Base-by-base conservation (phyloP, 2,888 invertebrate genomes). In the Melieria crassipennis region DNA sequence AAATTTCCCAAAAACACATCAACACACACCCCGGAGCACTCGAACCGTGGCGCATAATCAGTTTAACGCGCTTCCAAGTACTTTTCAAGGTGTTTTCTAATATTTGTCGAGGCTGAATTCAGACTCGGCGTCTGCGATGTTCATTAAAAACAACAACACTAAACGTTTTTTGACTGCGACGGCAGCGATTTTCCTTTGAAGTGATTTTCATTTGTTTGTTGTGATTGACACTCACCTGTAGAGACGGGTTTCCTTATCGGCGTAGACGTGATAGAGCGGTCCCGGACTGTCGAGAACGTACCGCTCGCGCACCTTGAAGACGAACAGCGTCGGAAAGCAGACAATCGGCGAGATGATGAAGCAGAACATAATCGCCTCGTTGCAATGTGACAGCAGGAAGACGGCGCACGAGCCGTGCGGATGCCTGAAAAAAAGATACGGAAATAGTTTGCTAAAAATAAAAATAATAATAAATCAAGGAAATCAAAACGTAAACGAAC, bases 241-340 rank as follows among this genome's bases (percentile, higher is more conserved):
- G 42, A 87, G 75, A 69, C 78, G 76, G 5, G 87, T 85, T 62
- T 84, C 79, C 73, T 84, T 83, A 52, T 84, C 80, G 42, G 85
- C 84, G 65, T 84, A 82, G 30, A 85, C 85, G 74, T 84, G 84
- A 65, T 84, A 85, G 75, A 86, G 78, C 62, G 79, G 80, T 67
- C 79, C 81, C 13, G 66, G 70, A 69, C 80, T 82, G 66, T 81
- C 82, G 52, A 80, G 76, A 80, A 88, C 72, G 70, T 79, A 76
- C 1, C 80, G 85, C 80, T 82, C 79, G 1, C 81, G 82, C 67
- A 91, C 89, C 75, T 89, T 89, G 80, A 93, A 92, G 30, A 91
- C 92, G 85, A 95, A 89, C 84, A 92, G 95, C 65, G 94, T 93
- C 0, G 97, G 97, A 70, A 93, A 90, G 85, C 96, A 96, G 30